phyloP scores from a whole-genome alignment of 1,140 invertebrate genomes.

The Wiebesia pumilae region DNA sequence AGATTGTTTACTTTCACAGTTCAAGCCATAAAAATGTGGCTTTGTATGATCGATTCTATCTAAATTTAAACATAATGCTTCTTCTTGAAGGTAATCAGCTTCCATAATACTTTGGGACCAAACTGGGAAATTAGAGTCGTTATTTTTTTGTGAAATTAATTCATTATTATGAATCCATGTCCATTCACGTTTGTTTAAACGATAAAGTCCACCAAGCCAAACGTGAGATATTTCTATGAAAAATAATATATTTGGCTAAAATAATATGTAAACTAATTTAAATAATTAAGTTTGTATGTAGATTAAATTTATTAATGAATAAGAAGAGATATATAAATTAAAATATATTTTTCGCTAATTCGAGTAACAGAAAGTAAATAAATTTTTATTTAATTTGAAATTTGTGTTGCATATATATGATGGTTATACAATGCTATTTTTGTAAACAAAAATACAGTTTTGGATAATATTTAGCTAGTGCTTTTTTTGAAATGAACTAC shows the following conservation, averaged over 20 bases:
- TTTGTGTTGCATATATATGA: too few relatives aligned
- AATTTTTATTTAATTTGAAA: too few relatives aligned
- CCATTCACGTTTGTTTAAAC: slow-evolving; percentile 55
- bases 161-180: slow-evolving; percentile 56
- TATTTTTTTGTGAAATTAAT: slow-evolving; percentile 52
- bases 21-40: slow-evolving; percentile 60
- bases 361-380: too few relatives aligned
- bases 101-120: slow-evolving; percentile 55
- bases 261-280: slow-evolving; percentile 3
- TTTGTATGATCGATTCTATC: slow-evolving; percentile 59
- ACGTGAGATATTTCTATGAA: slow-evolving; percentile 57
- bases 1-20: slow-evolving; percentile 60
- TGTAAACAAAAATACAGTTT: too few relatives aligned
- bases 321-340: too few relatives aligned
- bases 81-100: slow-evolving; percentile 45
- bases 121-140: slow-evolving; percentile 55
- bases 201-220: slow-evolving; percentile 57
- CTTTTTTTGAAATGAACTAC: too few relatives aligned
- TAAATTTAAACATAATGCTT: slow-evolving; percentile 59
- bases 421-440: too few relatives aligned
- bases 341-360: too few relatives aligned
- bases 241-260: slow-evolving; percentile 25
- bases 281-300: too few relatives aligned
- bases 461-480: too few relatives aligned
- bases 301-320: too few relatives aligned